Conservation (phyloP, 2,113 vertebrate genomes). For the Gallinago media region DNA sequence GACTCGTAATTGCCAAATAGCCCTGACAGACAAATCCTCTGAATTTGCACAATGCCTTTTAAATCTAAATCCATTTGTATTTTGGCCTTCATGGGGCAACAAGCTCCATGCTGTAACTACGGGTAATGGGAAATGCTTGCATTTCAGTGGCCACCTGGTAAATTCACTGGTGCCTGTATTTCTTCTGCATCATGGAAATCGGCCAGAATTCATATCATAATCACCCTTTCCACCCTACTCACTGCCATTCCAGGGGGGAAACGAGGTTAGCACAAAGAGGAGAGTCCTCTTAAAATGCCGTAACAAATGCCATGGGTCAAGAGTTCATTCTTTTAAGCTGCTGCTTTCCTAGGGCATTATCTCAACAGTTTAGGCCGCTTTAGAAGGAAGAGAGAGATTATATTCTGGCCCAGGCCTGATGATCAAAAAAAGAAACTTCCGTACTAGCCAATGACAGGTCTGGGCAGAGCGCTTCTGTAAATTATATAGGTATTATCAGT, state of each 20-base stretch:
- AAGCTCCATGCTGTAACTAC: neutral
- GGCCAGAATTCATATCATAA: neutral
- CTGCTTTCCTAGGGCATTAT: neutral
- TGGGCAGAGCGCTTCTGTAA: neutral
- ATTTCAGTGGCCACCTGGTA: neutral
- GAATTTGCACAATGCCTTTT: neutral
- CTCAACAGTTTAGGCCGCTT: neutral
- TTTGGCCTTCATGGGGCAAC: neutral
- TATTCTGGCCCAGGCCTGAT: neutral
- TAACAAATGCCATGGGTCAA: neutral
- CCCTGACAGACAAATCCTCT: neutral
- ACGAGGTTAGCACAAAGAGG: neutral
- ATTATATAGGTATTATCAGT: neutral
- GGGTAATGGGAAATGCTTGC: neutral
- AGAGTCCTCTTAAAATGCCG: neutral
- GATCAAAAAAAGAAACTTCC: neutral
- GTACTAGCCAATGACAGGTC: neutral
- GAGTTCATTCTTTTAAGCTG: neutral
- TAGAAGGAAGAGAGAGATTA: neutral
- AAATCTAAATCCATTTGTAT: neutral
- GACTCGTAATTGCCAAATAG: neutral
- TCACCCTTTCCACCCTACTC: neutral
- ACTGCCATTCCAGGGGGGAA: neutral
- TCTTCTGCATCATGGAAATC: neutral
- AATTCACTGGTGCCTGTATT: neutral